Conservation (phyloP, 2,888 invertebrate species). For the Ennomos fuscantarius region DNA sequence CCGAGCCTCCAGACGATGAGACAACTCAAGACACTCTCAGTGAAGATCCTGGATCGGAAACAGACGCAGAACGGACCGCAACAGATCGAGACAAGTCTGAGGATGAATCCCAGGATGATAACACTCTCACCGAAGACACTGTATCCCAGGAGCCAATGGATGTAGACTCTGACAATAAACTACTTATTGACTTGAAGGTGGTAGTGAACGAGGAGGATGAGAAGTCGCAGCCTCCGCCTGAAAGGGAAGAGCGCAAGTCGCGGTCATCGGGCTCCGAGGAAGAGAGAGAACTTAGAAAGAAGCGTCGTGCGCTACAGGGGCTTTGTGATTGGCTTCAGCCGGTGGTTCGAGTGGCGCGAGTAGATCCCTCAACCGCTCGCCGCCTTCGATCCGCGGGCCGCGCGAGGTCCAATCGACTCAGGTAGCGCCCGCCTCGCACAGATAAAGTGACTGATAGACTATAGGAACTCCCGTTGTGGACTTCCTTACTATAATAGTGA, state of each 20-base stretch:
- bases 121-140: conserved; percentile 36
- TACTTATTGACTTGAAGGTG: conserved; percentile 56
- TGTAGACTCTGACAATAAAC: conserved; percentile 44
- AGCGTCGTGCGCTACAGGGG: conserved; percentile 60
- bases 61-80: conserved; percentile 51
- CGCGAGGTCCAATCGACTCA: conserved; percentile 43
- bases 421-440: conserved; percentile 55
- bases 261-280: conserved; percentile 59
- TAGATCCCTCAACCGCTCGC: conserved; percentile 73
- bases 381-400: conserved; percentile 66
- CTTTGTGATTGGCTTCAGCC: conserved; percentile 84
- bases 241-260: conserved; percentile 54
- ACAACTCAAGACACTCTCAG: conserved; percentile 63
- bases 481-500: conserved; percentile 29
- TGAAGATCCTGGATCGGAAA: conserved; percentile 57
- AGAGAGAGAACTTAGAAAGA: conserved; percentile 61
- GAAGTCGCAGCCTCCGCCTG: conserved; percentile 45
- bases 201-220: conserved; percentile 55
- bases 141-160: conserved; percentile 43
- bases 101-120: conserved; percentile 43
- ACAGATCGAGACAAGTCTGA: conserved; percentile 45
- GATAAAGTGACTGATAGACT: conserved; percentile 1
- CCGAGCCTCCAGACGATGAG: conserved; percentile 65
- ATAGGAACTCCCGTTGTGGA: conserved; percentile 10
- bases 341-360: conserved; percentile 87